Evolutionary conservation across 1,140 invertebrate genomes (phyloP).

Genomic region (Platorchestia sp.): DNA sequence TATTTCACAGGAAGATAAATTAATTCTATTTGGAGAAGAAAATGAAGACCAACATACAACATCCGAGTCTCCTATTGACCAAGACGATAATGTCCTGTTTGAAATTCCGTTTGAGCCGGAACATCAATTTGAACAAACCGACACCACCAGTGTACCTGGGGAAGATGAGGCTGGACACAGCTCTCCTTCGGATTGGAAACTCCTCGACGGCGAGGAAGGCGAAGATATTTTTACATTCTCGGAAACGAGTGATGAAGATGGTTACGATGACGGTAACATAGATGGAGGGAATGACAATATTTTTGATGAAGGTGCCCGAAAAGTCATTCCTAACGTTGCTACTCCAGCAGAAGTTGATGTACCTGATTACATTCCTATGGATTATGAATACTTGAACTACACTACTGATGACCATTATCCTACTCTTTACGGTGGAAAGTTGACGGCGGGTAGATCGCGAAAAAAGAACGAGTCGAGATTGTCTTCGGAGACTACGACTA

Average conservation of each 20-base stretch:
- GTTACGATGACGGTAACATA: not conserved
- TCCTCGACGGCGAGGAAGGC: not conserved
- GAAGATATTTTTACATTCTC: not conserved
- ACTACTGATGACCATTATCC: constrained; percentile 34
- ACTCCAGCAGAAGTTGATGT: constrained; percentile 31
- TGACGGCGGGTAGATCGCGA: not conserved
- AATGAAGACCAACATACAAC: not conserved
- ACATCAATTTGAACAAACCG: not conserved
- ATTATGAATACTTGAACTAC: constrained; percentile 35
- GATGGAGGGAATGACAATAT: not conserved
- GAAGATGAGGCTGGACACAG: not conserved
- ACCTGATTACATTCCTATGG: not conserved
- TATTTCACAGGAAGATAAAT: not conserved
- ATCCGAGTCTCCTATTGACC: not conserved
- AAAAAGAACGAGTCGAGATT: not conserved
- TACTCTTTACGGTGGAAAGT: constrained; percentile 12
- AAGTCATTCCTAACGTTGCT: not conserved
- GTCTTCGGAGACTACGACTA: not conserved
- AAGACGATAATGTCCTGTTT: not conserved
- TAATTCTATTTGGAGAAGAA: not conserved
- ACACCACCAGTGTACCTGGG: not conserved
- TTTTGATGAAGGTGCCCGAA: not conserved
- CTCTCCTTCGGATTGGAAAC: not conserved
- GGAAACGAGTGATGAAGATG: not conserved
- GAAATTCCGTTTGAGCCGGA: not conserved